Evolutionary conservation across 64 coral and sea anemone species (phyloP).

Genomic region (Trachythela sp.): DNA sequence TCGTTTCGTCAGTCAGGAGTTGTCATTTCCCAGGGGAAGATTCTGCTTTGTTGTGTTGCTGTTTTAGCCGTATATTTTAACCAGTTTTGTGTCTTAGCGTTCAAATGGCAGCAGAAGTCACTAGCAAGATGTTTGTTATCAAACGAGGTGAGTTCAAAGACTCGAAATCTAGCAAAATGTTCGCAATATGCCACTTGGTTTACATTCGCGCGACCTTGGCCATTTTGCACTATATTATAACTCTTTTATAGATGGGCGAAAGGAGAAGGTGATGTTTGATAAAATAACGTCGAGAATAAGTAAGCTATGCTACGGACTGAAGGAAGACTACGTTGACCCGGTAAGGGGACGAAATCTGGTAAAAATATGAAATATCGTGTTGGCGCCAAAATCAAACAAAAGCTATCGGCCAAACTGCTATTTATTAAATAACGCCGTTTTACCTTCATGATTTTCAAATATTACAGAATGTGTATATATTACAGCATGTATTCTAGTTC

Average conservation of each 20-base stretch:
- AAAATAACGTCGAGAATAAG: slow-evolving; percentile 86
- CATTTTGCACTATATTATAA: not conserved
- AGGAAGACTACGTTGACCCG: slow-evolving; percentile 73
- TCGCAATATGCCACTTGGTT: not conserved
- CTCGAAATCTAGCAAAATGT: slow-evolving; percentile 25
- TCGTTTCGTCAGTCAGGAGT: not conserved
- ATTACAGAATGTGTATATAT: not conserved
- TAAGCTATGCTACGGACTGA: slow-evolving; percentile 74
- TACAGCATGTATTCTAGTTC: not conserved
- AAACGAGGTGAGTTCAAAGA: slow-evolving; percentile 40
- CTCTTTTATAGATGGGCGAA: slow-evolving; percentile 50
- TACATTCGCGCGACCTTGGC: not conserved
- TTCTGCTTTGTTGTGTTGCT: not conserved
- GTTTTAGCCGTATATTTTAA: not conserved
- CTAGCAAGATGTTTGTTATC: slow-evolving; percentile 37
- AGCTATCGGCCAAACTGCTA: not conserved
- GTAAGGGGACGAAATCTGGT: slow-evolving; percentile 51
- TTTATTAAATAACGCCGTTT: not conserved
- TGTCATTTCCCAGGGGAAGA: not conserved
- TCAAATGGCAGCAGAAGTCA: not conserved
- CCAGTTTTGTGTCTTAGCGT: not conserved
- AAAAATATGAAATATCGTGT: not conserved
- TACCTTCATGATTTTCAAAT: not conserved
- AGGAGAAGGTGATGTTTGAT: slow-evolving; percentile 61
- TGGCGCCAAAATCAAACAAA: not conserved